Percentiles rank a stretch among this genome's conserved stretches.
These are phyloP conservation scores for Drosophila burlai DNA, from an alignment of 1,140 invertebrate genomes.

Conservation along the genomic window DNA sequence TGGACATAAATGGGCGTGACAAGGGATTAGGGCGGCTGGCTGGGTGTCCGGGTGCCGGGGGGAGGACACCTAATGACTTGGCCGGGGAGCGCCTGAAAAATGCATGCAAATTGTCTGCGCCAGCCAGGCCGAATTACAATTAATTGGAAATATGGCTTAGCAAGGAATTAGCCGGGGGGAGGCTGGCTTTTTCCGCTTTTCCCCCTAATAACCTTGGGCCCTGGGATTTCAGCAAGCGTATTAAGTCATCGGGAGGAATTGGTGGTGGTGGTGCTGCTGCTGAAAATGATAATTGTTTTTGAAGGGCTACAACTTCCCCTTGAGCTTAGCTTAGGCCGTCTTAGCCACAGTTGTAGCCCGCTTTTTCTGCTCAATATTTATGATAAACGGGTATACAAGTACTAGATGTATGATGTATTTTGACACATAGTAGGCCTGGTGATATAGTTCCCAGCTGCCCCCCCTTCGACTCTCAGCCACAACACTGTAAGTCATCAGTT, in stretches of 20 bases:
- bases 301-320: no score
- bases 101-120: slow-evolving; percentile 47
- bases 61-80: slow-evolving; percentile 50
- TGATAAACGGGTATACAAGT: no score
- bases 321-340: no score
- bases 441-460: neutral
- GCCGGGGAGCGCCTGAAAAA: slow-evolving; percentile 13
- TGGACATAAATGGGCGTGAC: slow-evolving; percentile 71
- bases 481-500: slow-evolving; percentile 6
- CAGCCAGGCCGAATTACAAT: slow-evolving; percentile 35
- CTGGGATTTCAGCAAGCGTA: neutral
- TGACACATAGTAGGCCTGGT: neutral
- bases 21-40: slow-evolving; percentile 23
- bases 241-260: neutral
- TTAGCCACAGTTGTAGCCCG: no score
- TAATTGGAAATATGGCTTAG: slow-evolving; percentile 40
- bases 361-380: no score
- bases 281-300: neutral
- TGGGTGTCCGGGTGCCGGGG: no score
- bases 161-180: slow-evolving; percentile 7
- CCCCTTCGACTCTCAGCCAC: neutral
- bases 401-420: no score
- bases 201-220: neutral
- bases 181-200: neutral
- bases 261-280: no score